A percentile compares a stretch with the other conserved stretches of the same genome.
These are phyloP conservation scores for Abscondita cerata DNA, from an alignment of 2,888 invertebrate genomes.

Conservation along the genomic window DNA sequence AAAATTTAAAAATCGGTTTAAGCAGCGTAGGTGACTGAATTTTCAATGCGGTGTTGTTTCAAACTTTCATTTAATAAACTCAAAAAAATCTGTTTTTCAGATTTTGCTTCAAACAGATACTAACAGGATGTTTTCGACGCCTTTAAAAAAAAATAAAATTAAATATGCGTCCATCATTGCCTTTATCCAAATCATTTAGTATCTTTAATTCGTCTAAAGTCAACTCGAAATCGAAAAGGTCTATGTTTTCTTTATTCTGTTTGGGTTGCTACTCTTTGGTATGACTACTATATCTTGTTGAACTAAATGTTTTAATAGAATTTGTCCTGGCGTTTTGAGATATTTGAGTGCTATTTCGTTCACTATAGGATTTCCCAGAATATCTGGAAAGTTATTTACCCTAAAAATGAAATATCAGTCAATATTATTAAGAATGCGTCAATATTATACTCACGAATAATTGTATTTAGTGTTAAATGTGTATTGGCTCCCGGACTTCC, in stretches of 20 bases:
- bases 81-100: no score
- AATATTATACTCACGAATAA: constrained; percentile 60
- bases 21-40: no score
- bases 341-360: constrained; percentile 65
- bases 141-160: constrained; percentile 72
- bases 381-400: constrained; percentile 65
- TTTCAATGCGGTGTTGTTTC: no score
- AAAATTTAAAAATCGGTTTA: no score
- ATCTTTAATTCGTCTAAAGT: constrained; percentile 62
- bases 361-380: constrained; percentile 68
- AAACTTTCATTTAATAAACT: no score
- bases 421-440: no score
- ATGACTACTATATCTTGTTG: constrained; percentile 74
- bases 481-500: constrained; percentile 74
- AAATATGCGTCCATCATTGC: constrained; percentile 70
- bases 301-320: constrained; percentile 72
- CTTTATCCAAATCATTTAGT: constrained; percentile 67
- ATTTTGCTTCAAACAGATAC: constrained; percentile 65
- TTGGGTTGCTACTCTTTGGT: constrained; percentile 77
- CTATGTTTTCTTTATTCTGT: constrained; percentile 73
- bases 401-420: constrained; percentile 52
- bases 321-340: constrained; percentile 72
- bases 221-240: constrained; percentile 71
- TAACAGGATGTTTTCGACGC: constrained; percentile 73
- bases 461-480: constrained; percentile 70